Percentiles rank a stretch among this genome's conserved stretches.
phyloP scores from a whole-genome alignment of 2,888 invertebrate genomes.

The Rhogogaster chlorosoma region DNA sequence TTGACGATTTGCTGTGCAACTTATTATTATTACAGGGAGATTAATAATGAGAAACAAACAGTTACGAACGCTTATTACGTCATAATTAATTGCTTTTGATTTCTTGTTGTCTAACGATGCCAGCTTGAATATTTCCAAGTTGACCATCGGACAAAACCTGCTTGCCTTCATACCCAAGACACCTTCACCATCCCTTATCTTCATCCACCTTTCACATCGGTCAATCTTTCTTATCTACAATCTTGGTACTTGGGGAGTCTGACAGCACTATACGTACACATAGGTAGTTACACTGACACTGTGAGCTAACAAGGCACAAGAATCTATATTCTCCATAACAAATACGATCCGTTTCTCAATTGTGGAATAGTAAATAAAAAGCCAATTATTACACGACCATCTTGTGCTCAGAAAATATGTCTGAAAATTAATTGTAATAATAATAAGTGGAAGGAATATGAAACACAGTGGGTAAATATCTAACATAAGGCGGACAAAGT shows the following conservation, averaged over 20 bases:
- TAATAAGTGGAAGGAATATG: not conserved
- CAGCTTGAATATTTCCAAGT: conserved; percentile 16
- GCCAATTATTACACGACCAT: not conserved
- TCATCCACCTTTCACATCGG: not conserved
- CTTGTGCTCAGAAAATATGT: not conserved
- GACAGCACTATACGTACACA: not conserved
- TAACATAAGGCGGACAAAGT: not conserved
- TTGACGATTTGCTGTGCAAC: not conserved
- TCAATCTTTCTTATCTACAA: not conserved
- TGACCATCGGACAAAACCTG: conserved; percentile 11
- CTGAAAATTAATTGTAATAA: not conserved
- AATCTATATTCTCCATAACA: not conserved
- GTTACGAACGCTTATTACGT: not conserved
- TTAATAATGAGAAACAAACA: not conserved
- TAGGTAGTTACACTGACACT: not conserved
- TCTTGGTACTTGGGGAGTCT: not conserved
- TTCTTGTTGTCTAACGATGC: not conserved
- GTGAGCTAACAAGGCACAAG: not conserved
- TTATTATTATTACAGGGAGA: not conserved
- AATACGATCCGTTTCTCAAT: not conserved
- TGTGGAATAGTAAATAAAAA: not conserved
- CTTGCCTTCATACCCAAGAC: not conserved
- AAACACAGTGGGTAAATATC: not conserved
- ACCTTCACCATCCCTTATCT: not conserved
- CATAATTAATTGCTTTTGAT: conserved; percentile 10